Evolutionary conservation across 2,888 invertebrate genomes (phyloP), one percentile per base, ranked within the genome.

Genomic region (Congeria kusceri): DNA sequence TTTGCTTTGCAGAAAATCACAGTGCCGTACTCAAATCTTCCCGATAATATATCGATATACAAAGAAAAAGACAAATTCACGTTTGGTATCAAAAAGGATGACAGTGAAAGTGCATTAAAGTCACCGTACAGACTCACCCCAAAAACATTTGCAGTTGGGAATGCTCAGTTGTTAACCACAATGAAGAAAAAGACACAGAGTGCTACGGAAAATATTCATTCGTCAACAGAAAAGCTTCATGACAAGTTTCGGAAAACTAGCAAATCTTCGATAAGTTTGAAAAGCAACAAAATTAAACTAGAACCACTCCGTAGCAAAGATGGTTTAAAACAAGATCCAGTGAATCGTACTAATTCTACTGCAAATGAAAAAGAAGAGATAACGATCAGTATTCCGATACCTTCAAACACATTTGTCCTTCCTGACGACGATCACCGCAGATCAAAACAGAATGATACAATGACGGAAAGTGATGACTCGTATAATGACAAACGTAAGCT

Each of bases 11-110:
- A 85, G 18, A 75, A 83, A 59, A 74, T 80, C 3, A 83, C 70
- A 58, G 85, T 89, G 27, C 76, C 85, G 13, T 81, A 85, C 44
- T 84, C 87, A 23, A 89, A 88, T 76, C 66, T 87, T 20, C 87
- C 88, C 3, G 86, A 87, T 27, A 87, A 61, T 64, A 71, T 89
- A 25, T 77, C 84, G 9, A 77, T 89, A 20, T 82, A 84, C 20
- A 80, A 85, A 47, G 84, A 87, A 76, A 85, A 86, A 57, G 80
- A 86, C 58, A 74, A 83, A 62, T 86, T 86, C 57, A 70, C 83
- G 9, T 84, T 89, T 57, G 85, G 86, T 46, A 79, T 89, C 11
- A 82, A 76, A 32, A 20, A 28, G 27, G 61, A 67, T 15, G 61
- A 66, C 32, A 47, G 9, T 11, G 39, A 39, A 39, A 39, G 1